Percentiles rank a stretch among this genome's conserved stretches.
phyloP scores from a whole-genome alignment of 2,797 vertebrate genomes.

The Sebastes minor region DNA sequence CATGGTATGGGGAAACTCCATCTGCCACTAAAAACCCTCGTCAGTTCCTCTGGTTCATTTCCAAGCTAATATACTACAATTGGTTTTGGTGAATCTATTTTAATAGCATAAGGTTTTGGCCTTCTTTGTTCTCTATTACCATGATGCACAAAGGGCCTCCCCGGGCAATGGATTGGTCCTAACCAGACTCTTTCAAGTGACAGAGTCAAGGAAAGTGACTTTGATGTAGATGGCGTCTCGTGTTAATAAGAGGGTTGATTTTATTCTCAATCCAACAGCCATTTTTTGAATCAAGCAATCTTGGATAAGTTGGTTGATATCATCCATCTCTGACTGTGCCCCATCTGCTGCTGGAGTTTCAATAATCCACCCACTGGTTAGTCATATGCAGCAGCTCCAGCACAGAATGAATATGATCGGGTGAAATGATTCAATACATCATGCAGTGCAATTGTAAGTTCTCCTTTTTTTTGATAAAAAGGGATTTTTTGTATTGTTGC shows the following conservation, averaged over 20 bases:
- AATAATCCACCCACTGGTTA: background rate
- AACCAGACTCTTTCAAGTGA: slow-evolving; percentile 53
- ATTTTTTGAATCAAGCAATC: slow-evolving; percentile 41
- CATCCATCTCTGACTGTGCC: slow-evolving; percentile 3
- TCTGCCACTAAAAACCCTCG: slow-evolving; percentile 71
- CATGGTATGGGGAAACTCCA: slow-evolving; percentile 81
- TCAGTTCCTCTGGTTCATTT: slow-evolving; percentile 79
- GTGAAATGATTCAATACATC: background rate
- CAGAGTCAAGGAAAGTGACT: slow-evolving; percentile 30
- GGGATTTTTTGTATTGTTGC: background rate
- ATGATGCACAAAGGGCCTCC: slow-evolving; percentile 67
- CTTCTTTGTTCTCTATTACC: slow-evolving; percentile 75
- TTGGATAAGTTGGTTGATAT: slow-evolving; percentile 48
- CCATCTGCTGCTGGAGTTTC: background rate
- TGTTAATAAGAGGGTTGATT: slow-evolving; percentile 41
- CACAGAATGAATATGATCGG: background rate
- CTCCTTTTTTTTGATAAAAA: background rate
- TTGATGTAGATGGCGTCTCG: slow-evolving; percentile 49
- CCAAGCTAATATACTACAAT: slow-evolving; percentile 83
- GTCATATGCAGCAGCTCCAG: background rate
- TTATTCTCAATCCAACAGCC: slow-evolving; percentile 27
- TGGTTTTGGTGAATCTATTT: slow-evolving; percentile 85
- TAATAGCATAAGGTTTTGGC: slow-evolving; percentile 74
- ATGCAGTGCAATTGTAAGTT: background rate
- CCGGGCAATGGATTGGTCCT: slow-evolving; percentile 47